Evolutionary conservation across 1,140 invertebrate genomes (phyloP), one percentile per base, ranked within the genome.

Genomic region (Radopholus similis): DNA sequence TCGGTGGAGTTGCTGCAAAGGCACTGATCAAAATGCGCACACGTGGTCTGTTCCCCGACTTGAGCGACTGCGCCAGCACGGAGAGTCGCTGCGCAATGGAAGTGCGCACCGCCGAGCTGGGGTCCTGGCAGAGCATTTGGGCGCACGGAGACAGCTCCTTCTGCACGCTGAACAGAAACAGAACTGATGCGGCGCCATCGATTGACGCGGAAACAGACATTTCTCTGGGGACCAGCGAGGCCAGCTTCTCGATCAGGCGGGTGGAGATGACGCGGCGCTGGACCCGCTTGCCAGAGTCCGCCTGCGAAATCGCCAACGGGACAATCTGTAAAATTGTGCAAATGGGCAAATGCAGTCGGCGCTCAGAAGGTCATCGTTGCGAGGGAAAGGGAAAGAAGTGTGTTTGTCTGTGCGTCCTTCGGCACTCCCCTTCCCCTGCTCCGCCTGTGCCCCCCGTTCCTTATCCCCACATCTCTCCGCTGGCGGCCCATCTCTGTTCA

Each of bases 221-320:
- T 83, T 73, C 83, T 77, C 56, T 80, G 75, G 62, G 84, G 70
- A 59, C 83, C 80, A 82, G 84, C 81, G 32, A 79, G 75, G 56
- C 85, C 72, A 73, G 83, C 82, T 77, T 82, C 76, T 83, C 84
- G 81, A 77, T 82, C 78, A 47, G 81, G 71, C 68, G 66, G 6
- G 78, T 66, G 2, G 78, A 80, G 59, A 80, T 80, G 15, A 85
- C 68, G 56, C 85, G 64, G 5, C 84, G 77, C 62, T 84, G 83
- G 1, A 85, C 81, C 18, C 83, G 71, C 70, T 85, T 83, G 38
- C 81, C 79, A 6, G 85, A 76, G 66, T 86, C 85, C 38, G 84
- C 84, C 70, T 85, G 85, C 55, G 77, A 77, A 30, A 85, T 76
- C 54, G 84, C 84, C 18, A 83, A 78, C 38, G 81, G 76, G 55